Evolutionary conservation across 2,888 invertebrate species (phyloP).

Genomic region (Andrena trimmerana): DNA sequence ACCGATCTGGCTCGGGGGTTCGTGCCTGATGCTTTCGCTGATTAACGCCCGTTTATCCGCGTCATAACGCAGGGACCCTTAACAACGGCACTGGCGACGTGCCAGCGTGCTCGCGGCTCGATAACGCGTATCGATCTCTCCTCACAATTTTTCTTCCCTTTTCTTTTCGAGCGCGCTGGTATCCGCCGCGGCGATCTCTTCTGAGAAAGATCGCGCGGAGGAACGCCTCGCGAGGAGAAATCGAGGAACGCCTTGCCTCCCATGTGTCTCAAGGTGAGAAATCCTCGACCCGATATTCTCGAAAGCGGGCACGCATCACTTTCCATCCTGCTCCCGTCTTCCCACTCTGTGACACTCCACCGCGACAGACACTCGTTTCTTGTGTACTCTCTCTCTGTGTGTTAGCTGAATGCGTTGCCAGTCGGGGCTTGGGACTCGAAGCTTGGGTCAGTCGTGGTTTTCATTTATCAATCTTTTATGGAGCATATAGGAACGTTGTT

Average conservation of each 20-base stretch:
- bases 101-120: slow-evolving; percentile 17
- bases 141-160: background rate
- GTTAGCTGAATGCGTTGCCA: slow-evolving; percentile 43
- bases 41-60: slow-evolving; percentile 32
- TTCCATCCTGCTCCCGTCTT: slow-evolving; percentile 9
- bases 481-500: too few species aligned
- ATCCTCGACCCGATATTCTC: slow-evolving; percentile 34
- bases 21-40: slow-evolving; percentile 41
- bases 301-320: slow-evolving; percentile 3
- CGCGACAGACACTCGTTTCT: slow-evolving; percentile 38
- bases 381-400: slow-evolving; percentile 33
- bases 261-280: background rate
- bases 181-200: background rate
- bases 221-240: background rate
- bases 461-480: too few species aligned
- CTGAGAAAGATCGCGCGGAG: background rate
- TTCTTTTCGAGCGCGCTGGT: background rate
- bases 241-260: background rate
- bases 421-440: slow-evolving; percentile 51
- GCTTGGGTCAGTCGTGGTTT: background rate
- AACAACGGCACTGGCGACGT: slow-evolving; percentile 6
- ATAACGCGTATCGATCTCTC: slow-evolving; percentile 32
- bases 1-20: slow-evolving; percentile 23
- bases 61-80: slow-evolving; percentile 20
- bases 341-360: slow-evolving; percentile 32